Conservation (phyloP, 2,888 invertebrate genomes). For the Mylabris sibirica region DNA sequence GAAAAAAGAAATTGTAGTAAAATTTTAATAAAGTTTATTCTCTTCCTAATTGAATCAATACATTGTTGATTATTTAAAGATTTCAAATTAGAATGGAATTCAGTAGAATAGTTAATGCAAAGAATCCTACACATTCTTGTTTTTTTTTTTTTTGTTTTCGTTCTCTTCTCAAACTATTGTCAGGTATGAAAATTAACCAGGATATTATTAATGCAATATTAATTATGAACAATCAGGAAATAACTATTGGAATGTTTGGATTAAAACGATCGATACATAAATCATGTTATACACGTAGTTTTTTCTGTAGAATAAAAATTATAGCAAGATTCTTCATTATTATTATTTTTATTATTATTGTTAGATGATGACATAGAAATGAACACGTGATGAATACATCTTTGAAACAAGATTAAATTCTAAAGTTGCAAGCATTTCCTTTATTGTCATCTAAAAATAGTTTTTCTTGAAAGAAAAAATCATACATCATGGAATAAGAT, state of each 20-base stretch:
- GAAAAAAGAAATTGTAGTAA: not conserved
- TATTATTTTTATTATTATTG: conserved; percentile 2
- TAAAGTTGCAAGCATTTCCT: conserved; percentile 9
- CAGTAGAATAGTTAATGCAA: not conserved
- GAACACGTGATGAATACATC: conserved; percentile 1
- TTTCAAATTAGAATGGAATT: not conserved
- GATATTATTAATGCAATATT: not conserved
- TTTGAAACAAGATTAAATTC: conserved; percentile 11
- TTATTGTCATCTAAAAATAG: conserved; percentile 11
- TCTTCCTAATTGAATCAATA: conserved; percentile 1
- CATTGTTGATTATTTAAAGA: not conserved
- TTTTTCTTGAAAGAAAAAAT: conserved; percentile 2
- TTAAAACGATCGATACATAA: not conserved
- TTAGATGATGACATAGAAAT: conserved; percentile 5
- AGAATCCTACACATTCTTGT: not conserved
- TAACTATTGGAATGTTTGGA: not conserved
- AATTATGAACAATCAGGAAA: conserved; percentile 3
- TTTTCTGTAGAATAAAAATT: not conserved
- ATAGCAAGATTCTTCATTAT: not conserved
- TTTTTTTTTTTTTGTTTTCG: no score
- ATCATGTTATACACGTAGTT: not conserved
- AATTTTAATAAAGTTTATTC: not conserved
- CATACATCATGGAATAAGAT: not conserved
- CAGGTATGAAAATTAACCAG: not conserved
- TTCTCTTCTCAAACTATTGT: not conserved